phyloP scores from a whole-genome alignment of 2,797 vertebrate genomes.

The Poecilia picta region DNA sequence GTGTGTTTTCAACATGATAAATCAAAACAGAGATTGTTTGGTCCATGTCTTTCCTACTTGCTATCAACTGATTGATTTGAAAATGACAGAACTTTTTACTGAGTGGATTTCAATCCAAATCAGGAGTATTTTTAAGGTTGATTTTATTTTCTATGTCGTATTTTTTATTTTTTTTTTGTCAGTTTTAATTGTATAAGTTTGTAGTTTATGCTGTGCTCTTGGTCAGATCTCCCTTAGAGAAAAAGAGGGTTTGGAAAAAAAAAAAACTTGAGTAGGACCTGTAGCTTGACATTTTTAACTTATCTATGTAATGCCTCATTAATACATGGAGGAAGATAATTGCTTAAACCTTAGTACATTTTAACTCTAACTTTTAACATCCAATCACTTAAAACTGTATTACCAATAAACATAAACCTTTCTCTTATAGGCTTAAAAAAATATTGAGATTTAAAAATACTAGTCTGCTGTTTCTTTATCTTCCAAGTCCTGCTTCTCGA shows the following conservation, averaged over 20 bases:
- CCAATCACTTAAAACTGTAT: neutral
- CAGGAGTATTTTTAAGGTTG: neutral
- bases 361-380: neutral
- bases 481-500: slow-evolving; percentile 28
- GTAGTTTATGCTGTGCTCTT: neutral
- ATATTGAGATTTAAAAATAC: neutral
- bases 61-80: neutral
- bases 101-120: neutral
- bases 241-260: neutral
- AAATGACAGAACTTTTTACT: neutral
- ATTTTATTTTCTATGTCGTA: neutral
- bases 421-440: neutral
- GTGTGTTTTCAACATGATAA: neutral
- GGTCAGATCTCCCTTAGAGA: neutral
- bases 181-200: neutral
- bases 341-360: neutral
- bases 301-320: neutral
- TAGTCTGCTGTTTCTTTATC: neutral
- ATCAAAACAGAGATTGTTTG: neutral
- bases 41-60: neutral
- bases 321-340: neutral
- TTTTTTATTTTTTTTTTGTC: neutral
- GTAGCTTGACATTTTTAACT: neutral
- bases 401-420: neutral
- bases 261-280: too few relatives aligned